Evolutionary conservation across 2,888 invertebrate genomes (phyloP).

Genomic region (Lasius fuliginosus): DNA sequence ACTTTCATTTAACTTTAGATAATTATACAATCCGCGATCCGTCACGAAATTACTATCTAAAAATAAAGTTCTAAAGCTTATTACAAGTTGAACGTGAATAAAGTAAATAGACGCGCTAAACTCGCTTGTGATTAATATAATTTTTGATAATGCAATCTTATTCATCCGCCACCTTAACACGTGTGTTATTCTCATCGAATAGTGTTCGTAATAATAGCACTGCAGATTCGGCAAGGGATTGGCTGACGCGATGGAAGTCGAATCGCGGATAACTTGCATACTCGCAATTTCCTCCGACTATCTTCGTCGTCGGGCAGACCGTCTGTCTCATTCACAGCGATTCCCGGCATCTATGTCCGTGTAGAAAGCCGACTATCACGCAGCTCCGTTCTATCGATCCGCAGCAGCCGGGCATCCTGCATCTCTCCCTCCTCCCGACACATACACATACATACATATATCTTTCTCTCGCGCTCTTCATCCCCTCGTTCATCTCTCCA

Average conservation of each 20-base stretch:
- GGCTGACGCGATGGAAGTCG: constrained; percentile 12
- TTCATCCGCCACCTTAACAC: neutral
- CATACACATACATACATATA: neutral
- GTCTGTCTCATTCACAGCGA: constrained; percentile 60
- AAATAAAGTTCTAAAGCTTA: neutral
- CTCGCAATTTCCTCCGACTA: constrained; percentile 27
- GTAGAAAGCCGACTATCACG: constrained; percentile 76
- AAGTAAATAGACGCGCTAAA: neutral
- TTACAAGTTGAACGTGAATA: neutral
- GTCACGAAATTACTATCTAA: neutral
- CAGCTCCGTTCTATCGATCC: constrained; percentile 82
- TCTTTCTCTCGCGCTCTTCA: constrained; percentile 9
- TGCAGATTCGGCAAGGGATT: neutral
- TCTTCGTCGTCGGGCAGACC: constrained; percentile 29
- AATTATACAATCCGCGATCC: neutral
- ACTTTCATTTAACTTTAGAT: neutral
- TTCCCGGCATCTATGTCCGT: constrained; percentile 61
- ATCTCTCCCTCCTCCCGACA: constrained; percentile 46
- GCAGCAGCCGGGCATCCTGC: constrained; percentile 64
- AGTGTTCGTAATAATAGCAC: neutral
- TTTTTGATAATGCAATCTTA: neutral
- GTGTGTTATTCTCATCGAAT: neutral
- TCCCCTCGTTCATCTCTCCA: constrained; percentile 33
- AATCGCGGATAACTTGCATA: constrained; percentile 15
- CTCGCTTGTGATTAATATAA: neutral